These are phyloP conservation scores for Zapus hudsonius DNA, from an alignment of 2,113 vertebrate species.

Conservation along the genomic window DNA sequence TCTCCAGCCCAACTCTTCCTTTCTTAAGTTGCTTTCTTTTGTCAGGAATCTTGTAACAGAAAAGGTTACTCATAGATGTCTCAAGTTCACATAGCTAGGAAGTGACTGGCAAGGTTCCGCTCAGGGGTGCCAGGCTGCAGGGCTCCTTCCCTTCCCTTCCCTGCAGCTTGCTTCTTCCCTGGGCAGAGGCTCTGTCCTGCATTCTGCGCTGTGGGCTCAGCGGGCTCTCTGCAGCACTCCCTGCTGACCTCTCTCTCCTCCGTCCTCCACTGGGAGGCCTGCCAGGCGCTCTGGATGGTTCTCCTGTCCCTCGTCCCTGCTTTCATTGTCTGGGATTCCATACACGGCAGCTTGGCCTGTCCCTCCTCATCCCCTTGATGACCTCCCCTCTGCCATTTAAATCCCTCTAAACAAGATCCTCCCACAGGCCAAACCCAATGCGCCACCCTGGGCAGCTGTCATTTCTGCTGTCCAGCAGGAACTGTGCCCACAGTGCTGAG, in stretches of 20 bases:
- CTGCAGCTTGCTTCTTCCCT: not conserved
- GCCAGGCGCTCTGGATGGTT: not conserved
- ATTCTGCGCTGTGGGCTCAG: no score
- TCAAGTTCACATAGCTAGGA: no score
- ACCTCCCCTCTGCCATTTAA: not conserved
- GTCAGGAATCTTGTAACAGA: accelerated
- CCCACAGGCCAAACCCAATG: not conserved
- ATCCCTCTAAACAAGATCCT: not conserved
- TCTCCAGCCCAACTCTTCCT: no score
- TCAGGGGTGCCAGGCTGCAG: not conserved
- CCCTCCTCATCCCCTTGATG: accelerated
- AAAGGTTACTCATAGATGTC: not conserved
- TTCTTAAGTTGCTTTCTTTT: not conserved
- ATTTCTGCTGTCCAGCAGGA: conserved; percentile 2
- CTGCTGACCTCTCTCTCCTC: not conserved
- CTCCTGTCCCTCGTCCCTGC: not conserved
- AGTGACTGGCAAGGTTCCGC: not conserved
- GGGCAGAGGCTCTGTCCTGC: not conserved
- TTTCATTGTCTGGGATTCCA: not conserved
- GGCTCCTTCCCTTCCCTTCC: not conserved
- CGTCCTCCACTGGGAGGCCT: not conserved
- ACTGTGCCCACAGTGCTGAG: not conserved
- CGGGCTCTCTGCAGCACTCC: not conserved
- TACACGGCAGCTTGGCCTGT: not conserved
- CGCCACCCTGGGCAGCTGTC: not conserved